phyloP scores from a whole-genome alignment of 2,888 invertebrate species.

The Clistopyga incitator region DNA sequence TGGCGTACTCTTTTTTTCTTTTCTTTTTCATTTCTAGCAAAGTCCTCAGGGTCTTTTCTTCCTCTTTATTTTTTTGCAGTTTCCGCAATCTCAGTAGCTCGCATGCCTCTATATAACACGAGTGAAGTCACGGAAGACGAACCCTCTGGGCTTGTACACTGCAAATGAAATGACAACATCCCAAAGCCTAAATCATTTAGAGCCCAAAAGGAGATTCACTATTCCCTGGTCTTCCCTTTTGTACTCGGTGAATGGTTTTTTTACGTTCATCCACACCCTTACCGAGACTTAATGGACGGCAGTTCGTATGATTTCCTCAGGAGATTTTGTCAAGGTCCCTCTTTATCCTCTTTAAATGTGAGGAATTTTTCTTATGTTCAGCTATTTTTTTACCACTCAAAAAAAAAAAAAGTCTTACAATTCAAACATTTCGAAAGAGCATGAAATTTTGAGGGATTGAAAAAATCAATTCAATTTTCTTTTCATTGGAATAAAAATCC shows the following conservation, averaged over 20 bases:
- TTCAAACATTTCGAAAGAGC: too few species aligned
- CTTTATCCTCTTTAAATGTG: not conserved
- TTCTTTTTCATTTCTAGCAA: conserved; percentile 24
- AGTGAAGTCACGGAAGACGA: not conserved
- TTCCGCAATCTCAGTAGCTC: conserved; percentile 1
- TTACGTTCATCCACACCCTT: not conserved
- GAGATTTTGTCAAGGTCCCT: not conserved
- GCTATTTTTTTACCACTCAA: too few species aligned
- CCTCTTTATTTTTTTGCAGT: not conserved
- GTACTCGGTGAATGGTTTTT: not conserved
- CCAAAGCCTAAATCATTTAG: not conserved
- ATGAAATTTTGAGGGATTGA: too few species aligned
- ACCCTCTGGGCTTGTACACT: not conserved
- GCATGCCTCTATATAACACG: not conserved
- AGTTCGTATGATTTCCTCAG: not conserved
- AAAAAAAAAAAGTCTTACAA: too few species aligned
- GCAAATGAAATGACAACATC: not conserved
- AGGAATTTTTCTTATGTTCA: not conserved
- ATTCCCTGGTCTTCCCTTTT: not conserved
- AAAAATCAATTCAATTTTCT: too few species aligned
- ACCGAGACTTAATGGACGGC: not conserved
- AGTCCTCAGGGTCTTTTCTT: not conserved
- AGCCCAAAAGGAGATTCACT: conserved; percentile 11
- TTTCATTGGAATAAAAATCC: too few species aligned
- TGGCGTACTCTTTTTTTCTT: conserved; percentile 6